Conservation (phyloP, 2,113 vertebrate species). For the Dinomys branickii region DNA sequence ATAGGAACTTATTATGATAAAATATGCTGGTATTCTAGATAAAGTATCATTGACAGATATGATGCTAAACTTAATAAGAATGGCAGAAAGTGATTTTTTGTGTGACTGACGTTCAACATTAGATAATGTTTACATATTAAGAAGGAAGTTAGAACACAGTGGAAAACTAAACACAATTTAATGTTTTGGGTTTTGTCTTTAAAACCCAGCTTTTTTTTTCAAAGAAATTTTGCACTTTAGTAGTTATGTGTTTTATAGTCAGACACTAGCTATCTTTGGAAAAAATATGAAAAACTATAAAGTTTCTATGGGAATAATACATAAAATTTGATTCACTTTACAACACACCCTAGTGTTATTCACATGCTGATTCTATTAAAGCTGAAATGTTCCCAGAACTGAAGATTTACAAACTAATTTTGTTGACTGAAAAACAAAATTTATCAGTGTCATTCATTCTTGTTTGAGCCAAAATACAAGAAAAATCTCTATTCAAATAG, state of each 20-base stretch:
- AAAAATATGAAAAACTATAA: neutral
- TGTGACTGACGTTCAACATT: conserved; percentile 28
- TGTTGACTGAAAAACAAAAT: conserved; percentile 24
- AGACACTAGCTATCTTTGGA: conserved; percentile 11
- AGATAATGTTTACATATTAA: neutral
- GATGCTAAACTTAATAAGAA: neutral
- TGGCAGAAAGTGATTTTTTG: neutral
- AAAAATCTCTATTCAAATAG: conserved; percentile 10
- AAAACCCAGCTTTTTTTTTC: conserved; percentile 37
- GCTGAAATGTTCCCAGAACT: conserved; percentile 41
- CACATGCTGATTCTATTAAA: conserved; percentile 42
- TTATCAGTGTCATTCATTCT: conserved; percentile 2
- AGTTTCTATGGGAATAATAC: conserved; percentile 38
- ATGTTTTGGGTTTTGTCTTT: conserved; percentile 20
- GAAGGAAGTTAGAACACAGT: neutral
- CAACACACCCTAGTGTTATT: neutral
- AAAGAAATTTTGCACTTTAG: conserved; percentile 1
- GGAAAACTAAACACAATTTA: conserved; percentile 16
- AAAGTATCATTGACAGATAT: neutral
- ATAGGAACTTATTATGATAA: neutral
- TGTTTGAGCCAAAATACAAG: neutral
- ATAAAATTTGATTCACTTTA: conserved; percentile 59
- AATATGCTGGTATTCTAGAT: neutral
- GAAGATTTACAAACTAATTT: conserved; percentile 48
- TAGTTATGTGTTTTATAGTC: neutral